Evolutionary conservation across 2,888 invertebrate genomes (phyloP).

Genomic region (Crioceris asparagi): DNA sequence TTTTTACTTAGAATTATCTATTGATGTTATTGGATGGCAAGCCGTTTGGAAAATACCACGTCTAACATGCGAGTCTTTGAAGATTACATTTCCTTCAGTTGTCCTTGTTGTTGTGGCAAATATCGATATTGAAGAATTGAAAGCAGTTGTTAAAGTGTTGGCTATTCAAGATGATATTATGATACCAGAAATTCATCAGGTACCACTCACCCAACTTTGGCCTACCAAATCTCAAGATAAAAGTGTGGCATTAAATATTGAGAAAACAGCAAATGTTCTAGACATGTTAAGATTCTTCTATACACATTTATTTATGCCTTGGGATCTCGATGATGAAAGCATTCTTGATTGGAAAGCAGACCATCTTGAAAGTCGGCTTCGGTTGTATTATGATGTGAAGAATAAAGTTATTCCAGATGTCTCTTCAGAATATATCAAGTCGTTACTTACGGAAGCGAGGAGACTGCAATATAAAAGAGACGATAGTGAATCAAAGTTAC

Average conservation of each 20-base stretch:
- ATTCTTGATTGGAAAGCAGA: conserved; percentile 47
- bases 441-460: conserved; percentile 43
- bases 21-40: conserved; percentile 59
- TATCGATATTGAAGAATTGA: conserved; percentile 44
- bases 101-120: conserved; percentile 49
- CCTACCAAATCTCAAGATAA: conserved; percentile 52
- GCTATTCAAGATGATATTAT: conserved; percentile 55
- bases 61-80: conserved; percentile 50
- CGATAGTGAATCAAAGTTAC: too few relatives aligned
- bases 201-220: conserved; percentile 52
- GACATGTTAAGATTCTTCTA: conserved; percentile 58
- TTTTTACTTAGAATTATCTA: conserved; percentile 44
- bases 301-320: conserved; percentile 56
- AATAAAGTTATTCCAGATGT: conserved; percentile 42
- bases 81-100: conserved; percentile 54
- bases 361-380: conserved; percentile 36
- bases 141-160: conserved; percentile 48
- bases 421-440: conserved; percentile 42
- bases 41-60: conserved; percentile 60
- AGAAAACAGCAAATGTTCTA: conserved; percentile 51
- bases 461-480: conserved; percentile 42
- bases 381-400: conserved; percentile 48
- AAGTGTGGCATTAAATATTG: conserved; percentile 44
- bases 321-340: conserved; percentile 57
- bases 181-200: conserved; percentile 49